phyloP scores from a whole-genome alignment of 2,888 invertebrate species.

The Asteroscopus sphinx region DNA sequence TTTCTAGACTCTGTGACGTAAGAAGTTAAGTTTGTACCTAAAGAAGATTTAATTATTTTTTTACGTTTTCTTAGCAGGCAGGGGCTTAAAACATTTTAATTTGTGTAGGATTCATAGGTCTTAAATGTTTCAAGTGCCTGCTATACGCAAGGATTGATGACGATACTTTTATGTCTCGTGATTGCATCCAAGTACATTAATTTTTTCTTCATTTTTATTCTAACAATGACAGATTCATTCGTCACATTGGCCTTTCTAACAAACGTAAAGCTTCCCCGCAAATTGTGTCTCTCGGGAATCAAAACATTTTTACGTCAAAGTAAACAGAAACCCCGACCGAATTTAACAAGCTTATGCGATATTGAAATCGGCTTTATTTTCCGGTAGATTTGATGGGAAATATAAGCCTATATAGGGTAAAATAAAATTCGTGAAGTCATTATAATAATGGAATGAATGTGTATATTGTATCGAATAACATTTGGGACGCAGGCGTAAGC shows the following conservation, averaged over 20 bases:
- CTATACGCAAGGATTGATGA: too few species aligned
- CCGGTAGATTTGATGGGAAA: conserved; percentile 22
- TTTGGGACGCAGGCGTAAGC: conserved; percentile 10
- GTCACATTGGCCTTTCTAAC: conserved; percentile 23
- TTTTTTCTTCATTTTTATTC: conserved; percentile 7
- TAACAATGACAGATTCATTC: conserved; percentile 36
- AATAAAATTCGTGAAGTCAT: conserved; percentile 34
- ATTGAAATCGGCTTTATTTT: conserved; percentile 41
- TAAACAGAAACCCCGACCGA: conserved; percentile 18
- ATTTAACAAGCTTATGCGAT: conserved; percentile 23
- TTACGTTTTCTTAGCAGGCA: too few species aligned
- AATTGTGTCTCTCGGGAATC: conserved; percentile 24
- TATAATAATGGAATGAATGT: conserved; percentile 34
- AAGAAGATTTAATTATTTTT: too few species aligned
- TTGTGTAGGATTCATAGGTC: too few species aligned
- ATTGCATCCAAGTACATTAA: neutral
- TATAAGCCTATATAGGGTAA: neutral
- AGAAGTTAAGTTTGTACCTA: conserved; percentile 8
- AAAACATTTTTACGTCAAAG: conserved; percentile 31
- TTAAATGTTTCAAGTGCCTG: too few species aligned
- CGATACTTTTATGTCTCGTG: too few species aligned
- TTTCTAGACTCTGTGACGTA: conserved; percentile 2
- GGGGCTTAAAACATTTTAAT: too few species aligned
- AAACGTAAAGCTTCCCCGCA: conserved; percentile 14
- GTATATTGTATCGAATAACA: conserved; percentile 27